Base-by-base conservation (phyloP, 2,113 vertebrate species). In the Rostratula benghalensis region DNA sequence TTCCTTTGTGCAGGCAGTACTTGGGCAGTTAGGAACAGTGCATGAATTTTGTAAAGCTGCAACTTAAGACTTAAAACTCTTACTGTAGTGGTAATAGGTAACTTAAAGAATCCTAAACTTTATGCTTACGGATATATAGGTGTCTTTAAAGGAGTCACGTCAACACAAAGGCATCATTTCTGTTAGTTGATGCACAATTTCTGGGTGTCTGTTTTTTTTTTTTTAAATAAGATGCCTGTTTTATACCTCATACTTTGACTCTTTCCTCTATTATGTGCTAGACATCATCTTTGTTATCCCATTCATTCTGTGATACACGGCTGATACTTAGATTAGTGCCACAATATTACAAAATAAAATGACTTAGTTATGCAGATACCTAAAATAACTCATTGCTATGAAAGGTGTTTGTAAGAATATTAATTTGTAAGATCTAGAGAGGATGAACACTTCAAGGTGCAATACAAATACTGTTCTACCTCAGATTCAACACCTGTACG, bases 1-100 rank as follows among this genome's bases (percentile, higher is more conserved):
- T 82, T 87, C 56, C 82, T 71, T 87, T 64, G 65, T 87, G 74
- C 56, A 75, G 50, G 74, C 53, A 67, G 31, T 24, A 16, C 43
- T 61, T 53, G 7, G 0, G 7, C 57, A 39, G 9, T 75, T 78
- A 67, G 1, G 18, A 46, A 59, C 5, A 1, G 20, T 6, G 15
- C 27, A 27, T 83, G 85, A 7, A 30, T 74, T 92, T 92, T 71
- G 33, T 82, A 41, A 51, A 87, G 53, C 73, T 92, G 56, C 64
- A 93, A 5, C 48, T 70, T 65, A 63, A 50, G 23, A 28, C 43
- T 91, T 73, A 85, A 88, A 88, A 28, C 3, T 1, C 19, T 69
- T 28, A 31, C 3, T 75, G 43, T 39, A 64, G 6, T 50, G 56
- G n/a, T 50, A 73, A 37, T 45, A 85, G 57, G 53, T 82, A 80